Evolutionary conservation across 2,888 invertebrate genomes (phyloP).

Genomic region (Archips xylosteana): DNA sequence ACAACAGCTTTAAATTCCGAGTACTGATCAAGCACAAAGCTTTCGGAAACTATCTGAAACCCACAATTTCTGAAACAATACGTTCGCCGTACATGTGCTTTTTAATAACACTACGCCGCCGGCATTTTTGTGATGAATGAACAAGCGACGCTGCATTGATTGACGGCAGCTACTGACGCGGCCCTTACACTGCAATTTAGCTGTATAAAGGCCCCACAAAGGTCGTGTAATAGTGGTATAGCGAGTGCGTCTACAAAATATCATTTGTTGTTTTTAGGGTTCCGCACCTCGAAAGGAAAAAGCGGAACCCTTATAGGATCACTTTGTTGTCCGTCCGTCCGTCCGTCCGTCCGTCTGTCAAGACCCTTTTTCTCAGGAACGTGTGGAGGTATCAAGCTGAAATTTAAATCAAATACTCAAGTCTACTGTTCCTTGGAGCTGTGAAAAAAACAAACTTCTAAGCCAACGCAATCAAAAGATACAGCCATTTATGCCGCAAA

Average conservation of each 20-base stretch:
- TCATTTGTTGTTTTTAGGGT: no score
- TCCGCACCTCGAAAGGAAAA: no score
- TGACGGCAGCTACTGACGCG: conserved; percentile 44
- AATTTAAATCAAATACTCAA: no score
- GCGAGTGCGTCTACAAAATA: background rate
- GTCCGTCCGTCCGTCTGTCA: no score
- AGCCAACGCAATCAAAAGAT: no score
- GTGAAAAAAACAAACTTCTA: no score
- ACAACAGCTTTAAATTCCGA: background rate
- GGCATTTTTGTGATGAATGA: conserved; percentile 78
- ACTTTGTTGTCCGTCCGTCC: no score
- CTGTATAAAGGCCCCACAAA: background rate
- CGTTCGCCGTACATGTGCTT: conserved; percentile 29
- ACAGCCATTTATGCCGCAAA: no score
- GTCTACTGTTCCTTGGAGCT: no score
- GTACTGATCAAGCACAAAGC: conserved; percentile 1
- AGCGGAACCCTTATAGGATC: no score
- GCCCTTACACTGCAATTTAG: background rate
- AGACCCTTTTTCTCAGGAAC: no score
- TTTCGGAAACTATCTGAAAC: conserved; percentile 9
- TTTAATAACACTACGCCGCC: conserved; percentile 55
- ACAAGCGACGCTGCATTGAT: conserved; percentile 66
- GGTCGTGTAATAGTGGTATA: background rate
- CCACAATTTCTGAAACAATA: conserved; percentile 9
- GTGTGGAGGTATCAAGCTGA: no score